phyloP scores from a whole-genome alignment of 2,797 vertebrate genomes.

The Lutjanus campechanus region DNA sequence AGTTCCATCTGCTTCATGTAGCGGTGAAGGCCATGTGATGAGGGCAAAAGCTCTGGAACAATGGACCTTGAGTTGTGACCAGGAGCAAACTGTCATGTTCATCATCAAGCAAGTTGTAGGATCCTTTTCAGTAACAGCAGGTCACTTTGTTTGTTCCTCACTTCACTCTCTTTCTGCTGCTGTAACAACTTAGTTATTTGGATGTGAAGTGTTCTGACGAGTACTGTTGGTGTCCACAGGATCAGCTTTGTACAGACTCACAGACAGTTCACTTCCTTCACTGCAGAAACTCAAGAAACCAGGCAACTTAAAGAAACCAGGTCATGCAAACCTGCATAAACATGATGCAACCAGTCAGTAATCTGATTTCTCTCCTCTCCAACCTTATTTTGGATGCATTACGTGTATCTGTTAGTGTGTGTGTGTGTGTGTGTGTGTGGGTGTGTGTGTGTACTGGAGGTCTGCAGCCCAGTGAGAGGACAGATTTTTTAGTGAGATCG shows the following conservation, averaged over 20 bases:
- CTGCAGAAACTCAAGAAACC: not conserved
- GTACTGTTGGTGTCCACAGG: not conserved
- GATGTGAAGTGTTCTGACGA: not conserved
- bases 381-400: not conserved
- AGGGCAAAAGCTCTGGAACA: not conserved
- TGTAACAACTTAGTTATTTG: not conserved
- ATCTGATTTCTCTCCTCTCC: not conserved
- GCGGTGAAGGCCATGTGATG: no score
- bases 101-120: not conserved
- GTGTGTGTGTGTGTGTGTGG: no score
- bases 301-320: not conserved
- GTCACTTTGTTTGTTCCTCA: not conserved
- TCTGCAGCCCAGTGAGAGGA: conserved; percentile 8
- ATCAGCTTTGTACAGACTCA: not conserved
- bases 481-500: conserved; percentile 10
- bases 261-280: not conserved
- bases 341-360: not conserved
- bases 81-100: not conserved
- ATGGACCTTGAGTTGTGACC: not conserved
- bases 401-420: not conserved
- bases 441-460: not conserved
- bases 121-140: not conserved
- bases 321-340: not conserved
- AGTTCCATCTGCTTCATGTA: not conserved
- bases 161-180: not conserved